Conservation (phyloP, 2,888 invertebrate genomes). For the Tiliacea aurago region DNA sequence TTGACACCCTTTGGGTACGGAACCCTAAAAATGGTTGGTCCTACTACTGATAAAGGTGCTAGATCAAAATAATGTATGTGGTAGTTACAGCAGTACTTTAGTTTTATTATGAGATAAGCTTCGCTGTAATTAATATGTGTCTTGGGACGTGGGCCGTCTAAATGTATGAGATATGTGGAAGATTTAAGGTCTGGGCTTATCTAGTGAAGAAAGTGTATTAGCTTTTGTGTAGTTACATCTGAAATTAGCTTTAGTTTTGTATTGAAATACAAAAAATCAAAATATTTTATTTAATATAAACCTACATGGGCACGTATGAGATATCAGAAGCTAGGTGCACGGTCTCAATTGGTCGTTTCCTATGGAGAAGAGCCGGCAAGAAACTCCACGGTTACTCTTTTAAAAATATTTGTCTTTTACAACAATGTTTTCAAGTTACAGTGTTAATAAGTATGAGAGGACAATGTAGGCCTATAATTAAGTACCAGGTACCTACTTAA, state of each 20-base stretch:
- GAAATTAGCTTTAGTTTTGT: neutral
- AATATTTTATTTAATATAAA: too few species aligned
- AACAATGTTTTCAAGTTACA: too few species aligned
- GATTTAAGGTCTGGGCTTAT: slow-evolving; percentile 56
- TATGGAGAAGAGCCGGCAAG: too few species aligned
- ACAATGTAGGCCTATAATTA: too few species aligned
- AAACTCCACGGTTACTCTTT: too few species aligned
- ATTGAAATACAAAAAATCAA: neutral
- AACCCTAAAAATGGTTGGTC: slow-evolving; percentile 23
- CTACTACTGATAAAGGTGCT: slow-evolving; percentile 56
- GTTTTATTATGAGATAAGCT: slow-evolving; percentile 64
- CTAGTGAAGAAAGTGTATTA: slow-evolving; percentile 48
- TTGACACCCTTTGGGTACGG: too few species aligned
- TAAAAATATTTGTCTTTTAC: too few species aligned
- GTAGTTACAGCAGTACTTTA: slow-evolving; percentile 61
- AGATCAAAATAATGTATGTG: slow-evolving; percentile 62
- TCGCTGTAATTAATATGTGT: slow-evolving; percentile 64
- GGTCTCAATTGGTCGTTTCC: too few species aligned
- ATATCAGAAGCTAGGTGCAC: too few species aligned
- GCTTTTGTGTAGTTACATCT: slow-evolving; percentile 20
- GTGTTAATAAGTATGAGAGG: too few species aligned
- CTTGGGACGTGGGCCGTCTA: slow-evolving; percentile 57
- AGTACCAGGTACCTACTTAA: too few species aligned
- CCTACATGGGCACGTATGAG: too few species aligned
- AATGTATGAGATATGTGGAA: slow-evolving; percentile 60